A percentile compares a stretch with the other conserved stretches of the same genome.
Evolutionary conservation across 2,888 invertebrate genomes (phyloP).

Genomic region (Amphipoea lucens): DNA sequence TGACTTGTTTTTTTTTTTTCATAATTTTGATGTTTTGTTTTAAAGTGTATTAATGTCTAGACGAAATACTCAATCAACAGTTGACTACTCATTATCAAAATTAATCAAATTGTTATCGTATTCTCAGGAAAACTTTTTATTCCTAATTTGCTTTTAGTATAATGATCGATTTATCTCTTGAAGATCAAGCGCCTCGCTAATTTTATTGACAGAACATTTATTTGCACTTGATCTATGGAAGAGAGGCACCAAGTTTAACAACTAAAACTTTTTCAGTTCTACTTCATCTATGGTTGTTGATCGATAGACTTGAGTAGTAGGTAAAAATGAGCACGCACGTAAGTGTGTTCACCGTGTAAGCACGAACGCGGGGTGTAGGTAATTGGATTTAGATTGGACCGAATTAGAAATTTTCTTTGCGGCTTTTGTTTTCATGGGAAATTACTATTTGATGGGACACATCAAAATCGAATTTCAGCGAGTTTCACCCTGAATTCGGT

Average conservation of each 20-base stretch:
- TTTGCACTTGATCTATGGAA: not conserved
- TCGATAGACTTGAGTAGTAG: slow-evolving; percentile 57
- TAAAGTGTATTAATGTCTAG: not conserved
- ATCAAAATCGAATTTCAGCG: slow-evolving; percentile 85
- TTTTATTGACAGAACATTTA: not conserved
- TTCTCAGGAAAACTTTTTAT: not conserved
- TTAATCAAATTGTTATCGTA: not conserved
- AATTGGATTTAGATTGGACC: slow-evolving; percentile 89
- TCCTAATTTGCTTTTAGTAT: not conserved
- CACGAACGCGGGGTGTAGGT: slow-evolving; percentile 80
- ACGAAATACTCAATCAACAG: not conserved
- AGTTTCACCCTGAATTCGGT: slow-evolving; percentile 55
- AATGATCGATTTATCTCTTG: not conserved
- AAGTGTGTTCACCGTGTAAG: slow-evolving; percentile 74
- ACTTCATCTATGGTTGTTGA: slow-evolving; percentile 16
- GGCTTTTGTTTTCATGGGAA: slow-evolving; percentile 85
- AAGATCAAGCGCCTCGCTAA: not conserved
- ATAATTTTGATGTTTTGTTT: not conserved
- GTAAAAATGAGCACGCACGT: slow-evolving; percentile 64
- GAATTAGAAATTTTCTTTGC: slow-evolving; percentile 86
- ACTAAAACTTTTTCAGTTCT: not conserved
- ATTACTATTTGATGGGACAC: slow-evolving; percentile 87
- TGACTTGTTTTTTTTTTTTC: not conserved
- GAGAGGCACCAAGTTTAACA: not conserved
- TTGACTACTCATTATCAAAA: not conserved